Evolutionary conservation across 2,113 vertebrate genomes (phyloP).

Genomic region (Forbesichthys papilliferus): DNA sequence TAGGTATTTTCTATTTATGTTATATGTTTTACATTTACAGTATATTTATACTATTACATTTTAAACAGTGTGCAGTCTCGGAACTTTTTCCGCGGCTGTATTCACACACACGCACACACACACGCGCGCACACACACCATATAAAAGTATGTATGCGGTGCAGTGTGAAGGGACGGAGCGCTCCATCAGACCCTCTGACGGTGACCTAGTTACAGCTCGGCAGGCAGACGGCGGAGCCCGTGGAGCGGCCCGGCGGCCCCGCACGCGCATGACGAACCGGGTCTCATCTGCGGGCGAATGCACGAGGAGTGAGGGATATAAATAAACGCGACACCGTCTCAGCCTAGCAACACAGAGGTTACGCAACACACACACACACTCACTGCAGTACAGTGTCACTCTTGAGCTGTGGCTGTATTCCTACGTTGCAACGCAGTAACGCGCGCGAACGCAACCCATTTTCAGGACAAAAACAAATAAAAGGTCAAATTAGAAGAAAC

Average conservation of each 20-base stretch:
- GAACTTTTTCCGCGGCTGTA: too few relatives aligned
- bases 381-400: conserved; percentile 48
- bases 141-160: background rate
- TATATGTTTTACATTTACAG: too few relatives aligned
- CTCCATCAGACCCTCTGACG: conserved; percentile 27
- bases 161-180: conserved; percentile 4
- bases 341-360: conserved; percentile 66
- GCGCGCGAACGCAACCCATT: too few relatives aligned
- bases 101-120: too few relatives aligned
- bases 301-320: conserved; percentile 59
- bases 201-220: conserved; percentile 64
- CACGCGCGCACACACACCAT: too few relatives aligned
- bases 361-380: conserved; percentile 43
- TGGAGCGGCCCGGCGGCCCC: conserved; percentile 41
- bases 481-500: background rate
- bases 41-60: too few relatives aligned
- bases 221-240: conserved; percentile 44
- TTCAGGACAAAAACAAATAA: background rate
- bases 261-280: conserved; percentile 54
- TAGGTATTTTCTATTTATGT: too few relatives aligned
- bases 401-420: conserved; percentile 17
- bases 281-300: conserved; percentile 51
- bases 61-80: too few relatives aligned
- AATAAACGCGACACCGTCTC: conserved; percentile 63
- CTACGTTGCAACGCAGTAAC: too few relatives aligned